These are phyloP conservation scores for Catamblyrhynchus diadema DNA, from an alignment of 2,797 vertebrate species.

Conservation along the genomic window DNA sequence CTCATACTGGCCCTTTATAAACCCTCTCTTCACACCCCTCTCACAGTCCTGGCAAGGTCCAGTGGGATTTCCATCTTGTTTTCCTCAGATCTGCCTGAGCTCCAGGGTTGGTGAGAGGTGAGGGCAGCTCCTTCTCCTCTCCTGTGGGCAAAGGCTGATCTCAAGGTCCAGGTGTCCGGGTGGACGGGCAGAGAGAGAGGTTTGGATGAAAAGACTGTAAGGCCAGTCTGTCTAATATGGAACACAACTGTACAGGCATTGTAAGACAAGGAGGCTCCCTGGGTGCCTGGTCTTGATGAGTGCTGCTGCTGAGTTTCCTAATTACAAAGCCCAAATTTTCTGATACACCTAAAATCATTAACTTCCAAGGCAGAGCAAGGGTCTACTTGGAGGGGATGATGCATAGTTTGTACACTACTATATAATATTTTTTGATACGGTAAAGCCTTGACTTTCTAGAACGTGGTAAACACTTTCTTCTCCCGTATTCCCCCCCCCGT, in stretches of 20 bases:
- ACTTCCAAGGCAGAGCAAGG: background rate
- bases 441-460: background rate
- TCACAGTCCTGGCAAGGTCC: background rate
- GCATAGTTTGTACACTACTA: background rate
- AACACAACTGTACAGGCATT: background rate
- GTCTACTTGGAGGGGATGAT: background rate
- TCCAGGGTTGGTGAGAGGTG: background rate
- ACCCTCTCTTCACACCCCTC: background rate
- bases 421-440: background rate
- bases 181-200: background rate
- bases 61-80: background rate
- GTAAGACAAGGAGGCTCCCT: background rate
- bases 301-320: background rate
- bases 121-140: background rate
- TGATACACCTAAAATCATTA: background rate
- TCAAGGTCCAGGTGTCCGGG: fast-evolving
- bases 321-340: background rate
- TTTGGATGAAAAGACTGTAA: background rate
- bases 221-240: background rate
- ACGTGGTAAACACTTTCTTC: background rate
- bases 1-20: background rate
- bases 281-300: background rate
- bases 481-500: background rate
- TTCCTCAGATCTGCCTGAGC: background rate
- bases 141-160: background rate